phyloP scores from a whole-genome alignment of 2,797 vertebrate species.

The Hapalemur alaotrensis region DNA sequence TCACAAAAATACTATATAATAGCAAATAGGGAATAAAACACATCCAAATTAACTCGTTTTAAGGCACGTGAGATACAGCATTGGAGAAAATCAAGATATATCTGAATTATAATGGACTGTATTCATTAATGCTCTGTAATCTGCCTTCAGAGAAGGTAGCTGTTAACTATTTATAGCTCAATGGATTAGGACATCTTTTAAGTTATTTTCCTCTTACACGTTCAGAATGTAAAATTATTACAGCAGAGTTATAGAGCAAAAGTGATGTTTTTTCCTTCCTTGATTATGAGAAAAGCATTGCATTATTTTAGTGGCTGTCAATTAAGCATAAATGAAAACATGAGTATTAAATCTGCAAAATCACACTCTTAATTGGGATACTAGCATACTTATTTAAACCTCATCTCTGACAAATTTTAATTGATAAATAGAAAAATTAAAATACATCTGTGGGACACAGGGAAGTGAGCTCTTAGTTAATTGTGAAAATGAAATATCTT shows the following conservation, averaged over 20 bases:
- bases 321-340: conserved; percentile 41
- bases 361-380: conserved; percentile 36
- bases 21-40: neutral
- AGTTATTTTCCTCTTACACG: neutral
- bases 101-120: neutral
- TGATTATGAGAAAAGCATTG: conserved; percentile 10
- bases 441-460: conserved; percentile 42
- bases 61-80: neutral
- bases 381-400: conserved; percentile 12
- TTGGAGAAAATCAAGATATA: neutral
- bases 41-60: neutral
- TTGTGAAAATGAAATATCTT: conserved; percentile 51
- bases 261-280: neutral
- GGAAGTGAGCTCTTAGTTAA: conserved; percentile 25
- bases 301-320: conserved; percentile 43
- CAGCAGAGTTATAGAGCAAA: neutral
- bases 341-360: conserved; percentile 15
- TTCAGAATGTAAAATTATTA: conserved; percentile 31
- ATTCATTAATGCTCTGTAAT: neutral
- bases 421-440: conserved; percentile 53
- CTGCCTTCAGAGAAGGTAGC: neutral
- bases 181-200: neutral
- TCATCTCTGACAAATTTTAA: conserved; percentile 27
- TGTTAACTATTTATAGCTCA: neutral
- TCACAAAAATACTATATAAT: neutral